Conservation (phyloP, 1,140 invertebrate species). For the Brachionus asplanchnoidis region DNA sequence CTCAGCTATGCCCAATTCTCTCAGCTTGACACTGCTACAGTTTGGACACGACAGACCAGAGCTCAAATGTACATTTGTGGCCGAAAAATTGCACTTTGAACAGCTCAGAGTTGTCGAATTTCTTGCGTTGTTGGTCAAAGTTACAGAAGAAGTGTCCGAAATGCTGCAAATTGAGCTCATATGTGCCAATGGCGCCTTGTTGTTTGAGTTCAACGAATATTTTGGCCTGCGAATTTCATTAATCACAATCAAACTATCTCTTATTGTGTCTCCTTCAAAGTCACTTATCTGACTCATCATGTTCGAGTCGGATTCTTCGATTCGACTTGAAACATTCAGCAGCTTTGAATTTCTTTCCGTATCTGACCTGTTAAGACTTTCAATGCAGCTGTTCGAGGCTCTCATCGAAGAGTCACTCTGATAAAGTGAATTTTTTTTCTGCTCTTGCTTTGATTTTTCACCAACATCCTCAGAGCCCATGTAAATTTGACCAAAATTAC, state of each 20-base stretch:
- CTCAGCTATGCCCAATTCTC: not conserved
- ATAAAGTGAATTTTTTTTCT: conserved; percentile 43
- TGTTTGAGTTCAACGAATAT: not conserved
- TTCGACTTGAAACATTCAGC: not conserved
- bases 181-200: conserved; percentile 46
- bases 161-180: conserved; percentile 44
- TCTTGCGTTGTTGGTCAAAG: conserved; percentile 44
- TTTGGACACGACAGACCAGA: conserved; percentile 13
- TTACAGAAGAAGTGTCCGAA: conserved; percentile 47
- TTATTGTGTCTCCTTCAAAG: not conserved
- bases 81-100: not conserved
- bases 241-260: not conserved
- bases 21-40: not conserved
- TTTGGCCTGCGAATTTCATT: not conserved
- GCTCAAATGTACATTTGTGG: not conserved
- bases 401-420: not conserved
- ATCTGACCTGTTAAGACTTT: conserved; percentile 21
- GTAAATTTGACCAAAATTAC: conserved; percentile 52
- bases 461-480: conserved; percentile 45
- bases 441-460: conserved; percentile 41
- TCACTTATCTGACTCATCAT: not conserved
- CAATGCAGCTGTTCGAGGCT: not conserved
- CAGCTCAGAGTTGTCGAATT: not conserved
- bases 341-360: not conserved
- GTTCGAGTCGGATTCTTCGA: conserved; percentile 16